Evolutionary conservation across 2,888 invertebrate species (phyloP), one percentile per base, ranked within the genome.

Genomic region (Oscheius sp.): DNA sequence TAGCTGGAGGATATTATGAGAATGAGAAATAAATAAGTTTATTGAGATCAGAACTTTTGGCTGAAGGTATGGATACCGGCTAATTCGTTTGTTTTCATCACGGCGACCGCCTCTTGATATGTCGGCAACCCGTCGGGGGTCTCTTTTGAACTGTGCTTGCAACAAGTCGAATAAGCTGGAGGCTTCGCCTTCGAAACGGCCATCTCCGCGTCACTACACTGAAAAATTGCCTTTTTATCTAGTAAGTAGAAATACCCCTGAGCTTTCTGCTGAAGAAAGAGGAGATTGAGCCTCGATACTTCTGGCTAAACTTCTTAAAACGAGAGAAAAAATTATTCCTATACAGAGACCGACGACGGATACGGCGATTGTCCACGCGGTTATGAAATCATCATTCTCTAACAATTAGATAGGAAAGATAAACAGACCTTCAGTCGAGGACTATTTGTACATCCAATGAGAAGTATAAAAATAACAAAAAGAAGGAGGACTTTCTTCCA

Each of bases 351-450:
- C 62, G 20, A 62, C 49, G 2, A 62, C 17, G 4, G 62, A 45
- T 8, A 62, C 45, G 33, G 30, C 62, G 9, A 62, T 47, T n/a
- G 62, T 62, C 62, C 62, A 62, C 0, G 49, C 47, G 2, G 62
- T 62, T 28, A 62, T 45, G 14, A 62, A 49, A n/a, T 49, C 62
- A 9, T 62, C 49, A 22, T 62, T 62, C 62, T 62, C 17, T 20
- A 49, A 24, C 3, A 12, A 2, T 2, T 41, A 1, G 14, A 32
- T 38, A 24, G 8, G n/a, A 33, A 3, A 56, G 20, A 36, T 17
- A 2, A 14, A 12, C 41, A 4, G 6, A 62, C 62, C 49, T 45
- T 47, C 22, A 62, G 20, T 28, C 49, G 24, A 17, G 62, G 62
- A 32, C 47, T 47, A 62, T 49, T 49, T 1, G 62, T 62, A 14